Evolutionary conservation across 2,888 invertebrate genomes (phyloP), one percentile per base, ranked within the genome.

Genomic region (Rosalia funebris): DNA sequence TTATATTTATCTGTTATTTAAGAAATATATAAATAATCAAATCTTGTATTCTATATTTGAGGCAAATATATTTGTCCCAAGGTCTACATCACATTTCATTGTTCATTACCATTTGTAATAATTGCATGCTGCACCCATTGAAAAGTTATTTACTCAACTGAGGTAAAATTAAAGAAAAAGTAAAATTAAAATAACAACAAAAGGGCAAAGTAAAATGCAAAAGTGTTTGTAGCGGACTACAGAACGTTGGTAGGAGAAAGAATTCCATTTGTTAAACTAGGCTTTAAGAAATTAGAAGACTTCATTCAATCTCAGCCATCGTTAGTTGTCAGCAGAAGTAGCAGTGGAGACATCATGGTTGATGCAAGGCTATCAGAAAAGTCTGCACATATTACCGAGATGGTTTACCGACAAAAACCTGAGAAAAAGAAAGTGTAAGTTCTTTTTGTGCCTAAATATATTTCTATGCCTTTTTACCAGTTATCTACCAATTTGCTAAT

Each of bases 191-290:
- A n/a, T n/a, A n/a, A n/a, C 34, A 69, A 70, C 32, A 71, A 74
- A 14, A n/a, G n/a, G n/a, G n/a, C n/a, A n/a, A n/a, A n/a, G n/a
- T n/a, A n/a, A n/a, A n/a, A n/a, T n/a, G n/a, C n/a, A n/a, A n/a
- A n/a, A n/a, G n/a, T n/a, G n/a, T n/a, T 84, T 68, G 31, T 76
- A 86, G 87, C 83, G 42, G 91, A 91, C 73, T 91, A 88, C 76
- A 79, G 78, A 48, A 84, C 84, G 67, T 77, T 91, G 17, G 86
- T 89, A 75, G 89, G 89, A 17, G 84, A 84, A 74, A 80, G 81
- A 68, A 87, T 91, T 69, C 90, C 90, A 3, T 90, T 80, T 70
- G 81, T 79, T 58, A 82, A 83, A 68, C 79, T 89, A 55, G 90
- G 90, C 2, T 90, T 83, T 78, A 72, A 79, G 34, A 80, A 81